phyloP scores from a whole-genome alignment of 1,140 invertebrate genomes.

The Microplitis mediator region DNA sequence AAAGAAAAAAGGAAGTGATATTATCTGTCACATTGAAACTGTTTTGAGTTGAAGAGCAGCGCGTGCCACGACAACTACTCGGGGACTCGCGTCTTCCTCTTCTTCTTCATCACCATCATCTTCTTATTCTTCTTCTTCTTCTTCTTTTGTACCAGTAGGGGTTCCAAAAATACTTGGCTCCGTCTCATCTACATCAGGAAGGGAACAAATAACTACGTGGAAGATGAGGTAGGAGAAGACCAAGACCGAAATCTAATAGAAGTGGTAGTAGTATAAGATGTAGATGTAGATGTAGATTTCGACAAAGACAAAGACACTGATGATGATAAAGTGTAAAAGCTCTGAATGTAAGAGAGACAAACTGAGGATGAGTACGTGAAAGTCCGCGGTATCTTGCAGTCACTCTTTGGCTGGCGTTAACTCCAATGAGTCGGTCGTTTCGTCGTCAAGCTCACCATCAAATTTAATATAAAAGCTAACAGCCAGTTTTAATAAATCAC shows the following conservation, averaged over 20 bases:
- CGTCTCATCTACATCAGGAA: not conserved
- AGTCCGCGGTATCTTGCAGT: constrained; percentile 27
- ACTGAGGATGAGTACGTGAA: constrained; percentile 22
- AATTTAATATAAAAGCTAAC: not conserved
- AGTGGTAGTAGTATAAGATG: too few relatives aligned
- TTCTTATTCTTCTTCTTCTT: not conserved
- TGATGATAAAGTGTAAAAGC: not conserved
- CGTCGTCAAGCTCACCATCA: not conserved
- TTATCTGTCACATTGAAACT: constrained; percentile 24
- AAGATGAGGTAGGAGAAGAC: not conserved
- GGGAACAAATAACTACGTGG: not conserved
- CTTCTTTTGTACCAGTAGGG: not conserved
- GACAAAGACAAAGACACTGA: too few relatives aligned
- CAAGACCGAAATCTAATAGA: too few relatives aligned
- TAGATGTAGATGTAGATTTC: too few relatives aligned
- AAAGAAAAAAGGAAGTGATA: not conserved
- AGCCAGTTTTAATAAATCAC: too few relatives aligned
- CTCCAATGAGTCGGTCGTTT: constrained; percentile 30
- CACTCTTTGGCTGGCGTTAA: constrained; percentile 47
- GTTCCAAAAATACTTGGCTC: constrained; percentile 20
- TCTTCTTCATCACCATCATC: not conserved
- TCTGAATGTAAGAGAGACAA: constrained; percentile 27
- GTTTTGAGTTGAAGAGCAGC: constrained; percentile 11
- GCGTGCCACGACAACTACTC: constrained; percentile 15
- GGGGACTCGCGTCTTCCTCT: not conserved